Base-by-base conservation (phyloP, 2,113 vertebrate genomes). In the Ptilonorhynchus violaceus region DNA sequence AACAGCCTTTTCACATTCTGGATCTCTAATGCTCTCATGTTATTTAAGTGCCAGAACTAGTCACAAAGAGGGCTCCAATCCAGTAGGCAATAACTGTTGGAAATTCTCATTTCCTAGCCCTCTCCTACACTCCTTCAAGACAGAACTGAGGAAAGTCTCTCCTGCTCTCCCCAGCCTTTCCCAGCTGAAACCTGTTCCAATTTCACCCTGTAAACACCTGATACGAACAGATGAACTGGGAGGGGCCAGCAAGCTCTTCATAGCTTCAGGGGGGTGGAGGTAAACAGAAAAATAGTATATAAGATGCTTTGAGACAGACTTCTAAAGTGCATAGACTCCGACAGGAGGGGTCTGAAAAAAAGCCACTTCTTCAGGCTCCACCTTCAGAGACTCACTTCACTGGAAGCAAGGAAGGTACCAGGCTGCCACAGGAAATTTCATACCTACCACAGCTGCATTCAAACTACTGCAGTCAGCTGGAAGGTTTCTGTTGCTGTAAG, bases 221-320 rank as follows among this genome's bases (percentile, higher is more conserved):
- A 97, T 93, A 88, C 9, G 90, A 97, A 94, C 88, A 97, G 97
- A 98, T 84, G 92, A 93, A 74, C 67, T 89, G 97, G 98, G 98
- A 98, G 98, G 95, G 96, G 93, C 96, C 73, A 85, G 78, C 74
- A 72, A 78, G 31, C 59, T 78, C 42, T 49, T 88, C 91, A 86
- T 7, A 27, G 93, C 80, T 94, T 52, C 42, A 89, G 94, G 14
- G 93, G 98, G 98, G 95, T 95, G 99, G 98, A 98, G 98, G 99
- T 97, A 96, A 97, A 98, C 94, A 98, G 67, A 92, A 95, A 97
- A 98, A 92, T 60, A 93, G 97, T 99, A 99, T 99, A 99, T 99
- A 99, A 99, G 98, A 98, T 99, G 98, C 98, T 97, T 96, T 47
- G 93, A 97, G 94, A 97, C 67, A 96, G 97, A 96, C 84, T 97